phyloP scores from a whole-genome alignment of 1,140 invertebrate species.

The Scaptomyza pallida region DNA sequence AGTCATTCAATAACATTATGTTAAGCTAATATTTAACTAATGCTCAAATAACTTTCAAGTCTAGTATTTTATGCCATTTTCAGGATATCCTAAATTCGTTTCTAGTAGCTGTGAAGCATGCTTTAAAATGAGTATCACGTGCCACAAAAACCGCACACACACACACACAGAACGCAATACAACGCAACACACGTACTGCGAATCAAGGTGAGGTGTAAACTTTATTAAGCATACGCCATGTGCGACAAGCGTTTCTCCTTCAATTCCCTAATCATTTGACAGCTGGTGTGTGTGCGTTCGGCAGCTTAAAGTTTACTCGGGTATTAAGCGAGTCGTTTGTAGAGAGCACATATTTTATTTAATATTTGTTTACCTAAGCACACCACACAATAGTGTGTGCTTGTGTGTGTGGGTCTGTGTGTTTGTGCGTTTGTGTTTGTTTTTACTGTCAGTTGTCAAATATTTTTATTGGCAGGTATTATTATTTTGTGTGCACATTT shows the following conservation, averaged over 20 bases:
- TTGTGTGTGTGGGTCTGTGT: slow-evolving; percentile 3
- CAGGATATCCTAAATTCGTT: not conserved
- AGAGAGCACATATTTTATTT: slow-evolving; percentile 62
- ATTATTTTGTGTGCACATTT: slow-evolving; percentile 76
- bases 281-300: slow-evolving; percentile 46
- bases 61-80: not conserved
- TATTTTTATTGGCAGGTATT: slow-evolving; percentile 81
- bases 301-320: slow-evolving; percentile 63
- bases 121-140: slow-evolving; percentile 69
- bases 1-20: too few species aligned
- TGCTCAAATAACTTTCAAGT: not conserved
- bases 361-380: slow-evolving; percentile 59
- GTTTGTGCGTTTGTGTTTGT: slow-evolving; percentile 57
- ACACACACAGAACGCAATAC: slow-evolving; percentile 1
- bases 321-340: slow-evolving; percentile 25
- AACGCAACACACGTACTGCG: slow-evolving; percentile 34
- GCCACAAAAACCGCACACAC: slow-evolving; percentile 11
- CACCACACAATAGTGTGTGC: not conserved
- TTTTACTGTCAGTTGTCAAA: slow-evolving; percentile 79
- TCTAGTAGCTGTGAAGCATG: slow-evolving; percentile 7
- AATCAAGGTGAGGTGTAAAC: slow-evolving; percentile 69
- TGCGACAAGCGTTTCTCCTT: slow-evolving; percentile 9
- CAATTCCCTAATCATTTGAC: slow-evolving; percentile 69
- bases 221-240: slow-evolving; percentile 68
- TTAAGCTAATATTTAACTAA: too few species aligned